Percentiles rank a stretch among this genome's conserved stretches.
Evolutionary conservation across 2,113 vertebrate species (phyloP).

Genomic region (Oncorhynchus kisutch): DNA sequence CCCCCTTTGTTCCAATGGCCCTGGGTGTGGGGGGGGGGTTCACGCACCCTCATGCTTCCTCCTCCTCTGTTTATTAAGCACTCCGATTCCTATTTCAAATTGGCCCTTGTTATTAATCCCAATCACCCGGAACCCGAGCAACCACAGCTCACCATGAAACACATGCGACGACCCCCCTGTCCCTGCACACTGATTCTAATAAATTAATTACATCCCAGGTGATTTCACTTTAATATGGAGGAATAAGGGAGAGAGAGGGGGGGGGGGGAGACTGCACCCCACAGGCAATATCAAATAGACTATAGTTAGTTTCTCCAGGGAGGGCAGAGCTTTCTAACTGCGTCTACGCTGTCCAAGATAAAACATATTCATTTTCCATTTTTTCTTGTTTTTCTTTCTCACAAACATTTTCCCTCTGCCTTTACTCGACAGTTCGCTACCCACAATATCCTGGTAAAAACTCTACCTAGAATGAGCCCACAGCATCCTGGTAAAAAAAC

Average conservation of each 20-base stretch:
- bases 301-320: conserved; percentile 54
- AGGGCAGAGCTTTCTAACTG: conserved; percentile 48
- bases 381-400: conserved; percentile 8
- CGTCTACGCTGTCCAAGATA: too few relatives aligned
- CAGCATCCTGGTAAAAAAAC: too few relatives aligned
- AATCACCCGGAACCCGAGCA: conserved; percentile 75
- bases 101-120: conserved; percentile 76
- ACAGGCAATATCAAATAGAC: conserved; percentile 67
- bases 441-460: conserved; percentile 15
- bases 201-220: conserved; percentile 79
- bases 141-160: conserved; percentile 69
- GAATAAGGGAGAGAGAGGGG: conserved; percentile 51
- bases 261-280: conserved; percentile 41
- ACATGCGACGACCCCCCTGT: conserved; percentile 54
- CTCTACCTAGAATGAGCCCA: too few relatives aligned
- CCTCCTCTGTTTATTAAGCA: conserved; percentile 57
- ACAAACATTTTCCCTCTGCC: conserved; percentile 21
- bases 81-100: conserved; percentile 72
- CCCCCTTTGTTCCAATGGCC: conserved; percentile 64
- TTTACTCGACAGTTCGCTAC: conserved; percentile 9
- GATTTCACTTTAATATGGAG: conserved; percentile 60
- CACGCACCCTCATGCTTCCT: conserved; percentile 23
- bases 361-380: conserved; percentile 2
- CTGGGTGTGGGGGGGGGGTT: conserved; percentile 52
- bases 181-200: conserved; percentile 67